These are phyloP conservation scores for Danio kyathit DNA, from an alignment of 2,797 vertebrate genomes.

Conservation along the genomic window DNA sequence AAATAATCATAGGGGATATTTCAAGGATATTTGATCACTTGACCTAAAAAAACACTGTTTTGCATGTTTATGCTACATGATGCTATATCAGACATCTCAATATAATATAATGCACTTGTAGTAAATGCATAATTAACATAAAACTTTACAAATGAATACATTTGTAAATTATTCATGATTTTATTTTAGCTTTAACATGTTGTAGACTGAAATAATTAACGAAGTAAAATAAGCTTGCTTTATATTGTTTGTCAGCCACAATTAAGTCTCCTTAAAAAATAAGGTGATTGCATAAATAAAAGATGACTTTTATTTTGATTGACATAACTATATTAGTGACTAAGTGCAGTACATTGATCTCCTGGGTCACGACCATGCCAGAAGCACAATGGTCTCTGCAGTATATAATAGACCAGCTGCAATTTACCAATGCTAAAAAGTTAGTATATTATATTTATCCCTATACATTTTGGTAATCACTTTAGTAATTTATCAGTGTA, in stretches of 20 bases:
- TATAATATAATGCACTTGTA: background rate
- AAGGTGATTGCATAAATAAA: background rate
- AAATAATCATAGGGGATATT: too few species aligned
- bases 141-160: background rate
- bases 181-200: too few species aligned
- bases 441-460: too few species aligned
- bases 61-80: background rate
- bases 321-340: background rate
- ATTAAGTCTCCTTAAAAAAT: background rate
- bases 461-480: background rate
- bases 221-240: background rate
- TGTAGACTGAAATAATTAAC: background rate
- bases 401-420: too few species aligned
- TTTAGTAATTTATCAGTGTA: background rate
- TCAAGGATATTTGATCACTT: too few species aligned
- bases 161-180: background rate
- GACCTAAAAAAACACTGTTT: too few species aligned
- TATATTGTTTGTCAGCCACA: background rate
- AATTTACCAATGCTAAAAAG: too few species aligned
- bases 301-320: background rate
- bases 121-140: too few species aligned
- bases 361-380: too few species aligned
- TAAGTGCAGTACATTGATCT: background rate
- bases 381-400: background rate
- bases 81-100: background rate